Conservation (phyloP, 2,888 invertebrate genomes). For the Cryptocephalus primarius region DNA sequence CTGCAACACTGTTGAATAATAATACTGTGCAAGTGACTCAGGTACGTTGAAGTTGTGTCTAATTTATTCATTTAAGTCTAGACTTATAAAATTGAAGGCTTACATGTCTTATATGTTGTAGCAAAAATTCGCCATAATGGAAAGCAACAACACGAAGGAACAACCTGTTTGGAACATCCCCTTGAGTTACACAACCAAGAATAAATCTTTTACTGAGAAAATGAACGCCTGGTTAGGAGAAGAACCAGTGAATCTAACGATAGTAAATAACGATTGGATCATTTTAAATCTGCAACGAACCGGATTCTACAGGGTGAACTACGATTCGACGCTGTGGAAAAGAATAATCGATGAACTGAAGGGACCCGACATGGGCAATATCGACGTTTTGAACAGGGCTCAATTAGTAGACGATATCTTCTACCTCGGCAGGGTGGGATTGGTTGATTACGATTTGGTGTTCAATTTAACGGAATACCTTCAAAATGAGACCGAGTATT, state of each 20-base stretch:
- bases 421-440: slow-evolving; percentile 56
- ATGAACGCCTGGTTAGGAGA: slow-evolving; percentile 23
- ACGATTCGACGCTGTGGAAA: slow-evolving; percentile 48
- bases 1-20: slow-evolving; percentile 14
- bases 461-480: slow-evolving; percentile 60
- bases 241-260: slow-evolving; percentile 3
- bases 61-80: too few species aligned
- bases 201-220: slow-evolving; percentile 32
- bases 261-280: slow-evolving; percentile 7
- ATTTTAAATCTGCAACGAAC: slow-evolving; percentile 10
- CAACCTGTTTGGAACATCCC: slow-evolving; percentile 37
- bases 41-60: too few species aligned
- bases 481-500: slow-evolving; percentile 53
- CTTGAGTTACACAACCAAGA: slow-evolving; percentile 38
- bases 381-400: slow-evolving; percentile 59
- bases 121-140: too few species aligned
- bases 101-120: too few species aligned
- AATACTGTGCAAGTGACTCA: too few species aligned
- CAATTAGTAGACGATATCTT: slow-evolving; percentile 71
- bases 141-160: neutral
- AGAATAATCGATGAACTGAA: slow-evolving; percentile 37
- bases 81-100: too few species aligned
- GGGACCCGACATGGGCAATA: slow-evolving; percentile 33
- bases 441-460: slow-evolving; percentile 47
- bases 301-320: slow-evolving; percentile 60